These are phyloP conservation scores for Himalopsyche japonica DNA, from an alignment of 2,888 invertebrate genomes.

Conservation along the genomic window DNA sequence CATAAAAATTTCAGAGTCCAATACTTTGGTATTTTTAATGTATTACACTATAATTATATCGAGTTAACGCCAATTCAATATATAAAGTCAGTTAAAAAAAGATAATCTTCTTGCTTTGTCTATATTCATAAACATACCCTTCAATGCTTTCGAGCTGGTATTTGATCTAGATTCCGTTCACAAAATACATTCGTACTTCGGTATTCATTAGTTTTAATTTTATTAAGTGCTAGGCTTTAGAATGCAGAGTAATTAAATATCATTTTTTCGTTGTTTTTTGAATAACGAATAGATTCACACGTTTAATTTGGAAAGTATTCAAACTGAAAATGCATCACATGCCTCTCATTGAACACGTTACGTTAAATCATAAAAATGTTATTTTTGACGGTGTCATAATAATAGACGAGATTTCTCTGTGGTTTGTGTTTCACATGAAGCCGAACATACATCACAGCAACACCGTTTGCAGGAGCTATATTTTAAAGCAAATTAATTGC, in stretches of 20 bases:
- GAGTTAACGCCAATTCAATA: too few species aligned
- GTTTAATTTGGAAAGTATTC: background rate
- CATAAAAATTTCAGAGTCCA: too few species aligned
- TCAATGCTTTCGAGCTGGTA: background rate
- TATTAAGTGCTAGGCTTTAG: background rate
- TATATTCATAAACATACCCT: background rate
- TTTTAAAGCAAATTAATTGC: background rate
- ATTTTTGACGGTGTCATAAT: background rate
- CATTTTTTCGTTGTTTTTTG: background rate
- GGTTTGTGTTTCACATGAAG: background rate
- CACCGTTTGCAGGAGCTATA: background rate
- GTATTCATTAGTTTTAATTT: background rate
- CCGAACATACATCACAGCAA: background rate
- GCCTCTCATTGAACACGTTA: background rate
- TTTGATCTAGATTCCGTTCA: background rate
- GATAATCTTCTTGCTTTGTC: too few species aligned
- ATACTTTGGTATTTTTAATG: too few species aligned
- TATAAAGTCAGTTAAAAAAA: too few species aligned
- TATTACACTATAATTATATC: too few species aligned
- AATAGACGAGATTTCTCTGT: background rate
- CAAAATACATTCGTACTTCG: background rate
- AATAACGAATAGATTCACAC: background rate
- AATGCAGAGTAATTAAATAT: background rate
- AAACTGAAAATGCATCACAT: background rate
- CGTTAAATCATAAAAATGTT: background rate